phyloP scores from a whole-genome alignment of 1,140 invertebrate genomes.

The Trichomalopsis sarcophagae region DNA sequence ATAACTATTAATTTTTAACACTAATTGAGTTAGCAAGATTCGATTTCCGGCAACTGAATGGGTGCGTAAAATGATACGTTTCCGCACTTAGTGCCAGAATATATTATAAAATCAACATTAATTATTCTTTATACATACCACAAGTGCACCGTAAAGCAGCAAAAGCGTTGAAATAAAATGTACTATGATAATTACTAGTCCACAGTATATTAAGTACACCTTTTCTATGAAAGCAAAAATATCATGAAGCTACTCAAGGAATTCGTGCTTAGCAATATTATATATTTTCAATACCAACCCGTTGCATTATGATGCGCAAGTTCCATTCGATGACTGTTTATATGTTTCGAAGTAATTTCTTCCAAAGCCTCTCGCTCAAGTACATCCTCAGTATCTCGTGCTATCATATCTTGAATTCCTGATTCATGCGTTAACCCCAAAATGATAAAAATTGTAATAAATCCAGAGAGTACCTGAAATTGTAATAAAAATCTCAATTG shows the following conservation, averaged over 20 bases:
- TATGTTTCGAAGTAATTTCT: conserved; percentile 70
- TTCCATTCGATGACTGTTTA: conserved; percentile 72
- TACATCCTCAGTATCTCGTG: conserved; percentile 72
- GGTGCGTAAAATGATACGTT: too few species aligned
- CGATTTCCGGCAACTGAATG: too few species aligned
- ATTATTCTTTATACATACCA: conserved; percentile 62
- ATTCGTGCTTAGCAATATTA: background rate
- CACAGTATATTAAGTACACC: conserved; percentile 72
- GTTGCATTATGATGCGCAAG: conserved; percentile 72
- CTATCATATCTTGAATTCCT: conserved; percentile 73
- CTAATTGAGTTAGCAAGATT: too few species aligned
- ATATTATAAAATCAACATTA: background rate
- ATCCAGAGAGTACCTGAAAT: conserved; percentile 71
- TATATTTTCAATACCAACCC: conserved; percentile 55
- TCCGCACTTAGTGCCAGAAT: too few species aligned
- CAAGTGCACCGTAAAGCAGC: conserved; percentile 72
- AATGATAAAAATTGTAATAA: conserved; percentile 71
- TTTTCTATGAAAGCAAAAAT: conserved; percentile 65
- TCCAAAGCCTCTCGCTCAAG: conserved; percentile 69
- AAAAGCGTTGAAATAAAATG: conserved; percentile 71
- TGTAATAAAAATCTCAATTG: background rate
- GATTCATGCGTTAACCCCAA: conserved; percentile 72
- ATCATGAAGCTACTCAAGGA: too few species aligned
- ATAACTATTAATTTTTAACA: too few species aligned
- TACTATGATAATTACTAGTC: conserved; percentile 71